Base-by-base conservation (phyloP, 1,140 invertebrate genomes). In the Hesperophylax magnus region DNA sequence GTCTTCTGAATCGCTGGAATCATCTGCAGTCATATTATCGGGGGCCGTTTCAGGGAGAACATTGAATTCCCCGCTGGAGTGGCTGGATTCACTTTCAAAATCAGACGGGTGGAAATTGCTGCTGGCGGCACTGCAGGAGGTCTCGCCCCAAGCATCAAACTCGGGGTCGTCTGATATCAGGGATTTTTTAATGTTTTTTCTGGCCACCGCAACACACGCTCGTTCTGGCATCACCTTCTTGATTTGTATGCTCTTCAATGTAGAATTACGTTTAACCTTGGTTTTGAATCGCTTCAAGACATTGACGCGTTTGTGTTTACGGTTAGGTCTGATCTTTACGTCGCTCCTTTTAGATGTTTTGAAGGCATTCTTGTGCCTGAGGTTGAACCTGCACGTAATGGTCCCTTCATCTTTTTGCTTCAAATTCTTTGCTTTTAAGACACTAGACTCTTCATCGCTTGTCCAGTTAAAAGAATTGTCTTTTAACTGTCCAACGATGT, bases 21-120 rank as follows among this genome's bases (percentile, higher is more conserved):
- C 54, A n/a, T 58, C 56, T 18, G 56, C 20, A 0, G 56, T 58
- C 20, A 18, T 58, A 18, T 18, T 7, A 58, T 58, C n/a, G 6
- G n/a, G 0, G 0, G n/a, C 17, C 1, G 11, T 18, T 56, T 11
- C 9, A 58, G 39, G 31, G 7, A 81, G 61, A 24, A 22, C 11
- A 31, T 24, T 27, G 56, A 27, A 69, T 54, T 20, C 47, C 31
- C 24, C 24, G 24, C n/a, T 58, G 11, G 56, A 58, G 9, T 8
- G 27, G 15, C 47, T 71, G n/a, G 77, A 79, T 8, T 15, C 22
- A n/a, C 65, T 79, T 15, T 61, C 78, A 24, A 79, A 79, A 74
- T 79, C 78, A 15, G 67, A 60, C 20, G 27, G 8, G 14, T 63
- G n/a, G 27, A 74, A 79, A 61, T 63, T 74, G 15, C 27, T 53